Percentiles rank a stretch among this genome's conserved stretches.
Conservation (phyloP, 1,140 invertebrate genomes). For the Apis laboriosa region DNA sequence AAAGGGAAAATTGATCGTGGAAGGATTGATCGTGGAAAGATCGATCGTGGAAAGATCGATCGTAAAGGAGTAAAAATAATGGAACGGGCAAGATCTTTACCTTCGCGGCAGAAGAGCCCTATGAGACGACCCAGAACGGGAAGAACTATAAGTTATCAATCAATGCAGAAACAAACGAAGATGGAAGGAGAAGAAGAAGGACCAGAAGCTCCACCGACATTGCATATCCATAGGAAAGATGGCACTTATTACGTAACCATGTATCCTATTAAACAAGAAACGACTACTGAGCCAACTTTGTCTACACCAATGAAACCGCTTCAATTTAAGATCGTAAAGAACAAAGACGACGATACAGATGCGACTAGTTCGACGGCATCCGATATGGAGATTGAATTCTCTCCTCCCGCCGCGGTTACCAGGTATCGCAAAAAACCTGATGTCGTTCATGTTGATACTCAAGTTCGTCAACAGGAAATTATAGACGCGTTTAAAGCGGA, state of each 20-base stretch:
- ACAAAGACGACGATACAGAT: constrained; percentile 66
- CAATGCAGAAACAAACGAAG: constrained; percentile 49
- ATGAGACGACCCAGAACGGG: neutral
- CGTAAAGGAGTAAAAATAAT: neutral
- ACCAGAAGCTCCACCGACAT: constrained; percentile 69
- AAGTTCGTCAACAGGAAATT: constrained; percentile 78
- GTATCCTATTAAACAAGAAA: constrained; percentile 73
- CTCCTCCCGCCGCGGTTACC: constrained; percentile 73
- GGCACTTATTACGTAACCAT: constrained; percentile 77
- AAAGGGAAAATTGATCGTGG: neutral
- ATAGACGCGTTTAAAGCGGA: constrained; percentile 66
- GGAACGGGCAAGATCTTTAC: constrained; percentile 46
- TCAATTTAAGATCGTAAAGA: constrained; percentile 76
- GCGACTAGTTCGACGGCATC: constrained; percentile 75
- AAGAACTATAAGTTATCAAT: constrained; percentile 52
- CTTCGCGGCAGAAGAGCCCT: neutral
- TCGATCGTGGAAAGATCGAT: neutral
- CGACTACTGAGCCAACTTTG: constrained; percentile 58
- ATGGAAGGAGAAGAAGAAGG: constrained; percentile 50
- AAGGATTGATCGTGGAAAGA: neutral
- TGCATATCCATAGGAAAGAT: constrained; percentile 74
- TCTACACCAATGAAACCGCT: constrained; percentile 75
- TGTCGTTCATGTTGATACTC: constrained; percentile 77
- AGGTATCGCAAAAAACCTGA: constrained; percentile 74
- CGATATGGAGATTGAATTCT: constrained; percentile 79